phyloP scores from a whole-genome alignment of 1,140 invertebrate genomes.

The Bicyclus anynana region DNA sequence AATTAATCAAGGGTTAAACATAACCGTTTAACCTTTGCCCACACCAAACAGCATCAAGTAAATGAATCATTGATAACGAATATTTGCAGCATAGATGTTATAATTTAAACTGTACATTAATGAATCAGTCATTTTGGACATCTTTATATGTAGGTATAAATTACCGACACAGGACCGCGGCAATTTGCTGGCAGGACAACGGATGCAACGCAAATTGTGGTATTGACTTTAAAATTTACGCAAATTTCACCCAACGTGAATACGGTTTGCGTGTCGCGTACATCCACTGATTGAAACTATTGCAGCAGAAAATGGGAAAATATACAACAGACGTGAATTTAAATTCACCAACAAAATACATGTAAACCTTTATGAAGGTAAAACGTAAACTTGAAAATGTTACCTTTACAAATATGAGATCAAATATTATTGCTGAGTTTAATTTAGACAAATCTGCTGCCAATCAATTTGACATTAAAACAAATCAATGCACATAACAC shows the following conservation, averaged over 20 bases:
- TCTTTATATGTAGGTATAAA: neutral
- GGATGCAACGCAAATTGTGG: constrained; percentile 24
- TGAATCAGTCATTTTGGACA: constrained; percentile 9
- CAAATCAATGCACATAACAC: too few relatives aligned
- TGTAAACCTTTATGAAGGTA: too few relatives aligned
- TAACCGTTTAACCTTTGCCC: too few relatives aligned
- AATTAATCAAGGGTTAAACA: too few relatives aligned
- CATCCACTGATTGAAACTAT: constrained; percentile 32
- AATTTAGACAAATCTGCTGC: too few relatives aligned
- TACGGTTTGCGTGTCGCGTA: constrained; percentile 33
- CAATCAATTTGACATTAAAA: too few relatives aligned
- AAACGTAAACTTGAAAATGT: too few relatives aligned
- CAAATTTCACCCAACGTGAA: constrained; percentile 25
- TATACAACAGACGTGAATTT: neutral
- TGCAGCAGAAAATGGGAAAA: constrained; percentile 9
- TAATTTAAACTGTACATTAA: neutral
- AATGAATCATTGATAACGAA: neutral
- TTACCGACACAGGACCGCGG: neutral
- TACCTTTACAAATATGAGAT: too few relatives aligned
- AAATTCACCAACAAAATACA: neutral
- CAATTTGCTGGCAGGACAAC: constrained; percentile 6
- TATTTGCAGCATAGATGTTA: neutral
- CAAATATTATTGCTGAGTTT: too few relatives aligned
- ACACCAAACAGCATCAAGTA: too few relatives aligned
- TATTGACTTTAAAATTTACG: constrained; percentile 25